Base-by-base conservation (phyloP, 2,888 invertebrate genomes). In the Eristalinus aeneus region DNA sequence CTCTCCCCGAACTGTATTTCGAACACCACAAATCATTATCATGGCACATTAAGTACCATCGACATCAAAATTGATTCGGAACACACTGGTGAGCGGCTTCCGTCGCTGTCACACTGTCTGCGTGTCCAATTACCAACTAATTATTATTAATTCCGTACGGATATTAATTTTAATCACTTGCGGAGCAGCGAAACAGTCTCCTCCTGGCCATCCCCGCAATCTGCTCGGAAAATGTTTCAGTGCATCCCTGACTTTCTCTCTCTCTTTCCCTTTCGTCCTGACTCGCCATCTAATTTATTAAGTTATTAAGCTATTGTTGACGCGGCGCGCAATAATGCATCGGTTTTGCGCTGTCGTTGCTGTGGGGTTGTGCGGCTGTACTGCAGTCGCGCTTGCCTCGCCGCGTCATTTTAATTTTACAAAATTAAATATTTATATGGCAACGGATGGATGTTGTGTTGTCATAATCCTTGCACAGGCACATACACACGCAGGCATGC, bases 151-250 rank as follows among this genome's bases (percentile, higher is more conserved):
- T 86, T 77, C 77, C 65, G 77, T 82, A 77, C 76, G 85, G 85
- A 86, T 82, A 86, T 86, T 86, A 86, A 86, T 86, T 86, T 81
- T 86, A 86, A 86, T 86, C 85, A 86, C 85, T 82, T 82, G 81
- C 63, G 76, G 81, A 76, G 72, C 78, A 61, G n/a, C 54, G 60
- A 39, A 39, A 39, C 39, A 39, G n/a, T 11, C 12, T 39, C 65
- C 69, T 53, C 16, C 23, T 54, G 61, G 61, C 71, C 16, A n/a
- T 1, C 11, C n/a, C 46, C 3, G n/a, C 16, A n/a, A 4, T 34
- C 16, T n/a, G 4, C 0, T 3, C n/a, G 0, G 39, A 39, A 39
- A 39, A 39, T 39, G 6, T 16, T 8, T n/a, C 46, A 16, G 1
- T 27, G 2, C 16, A 8, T 46, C 46, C 16, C 46, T 16, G 16